Evolutionary conservation across 2,888 invertebrate genomes (phyloP), one percentile per base, ranked within the genome.

Genomic region (Lissocephala sabroskyi): DNA sequence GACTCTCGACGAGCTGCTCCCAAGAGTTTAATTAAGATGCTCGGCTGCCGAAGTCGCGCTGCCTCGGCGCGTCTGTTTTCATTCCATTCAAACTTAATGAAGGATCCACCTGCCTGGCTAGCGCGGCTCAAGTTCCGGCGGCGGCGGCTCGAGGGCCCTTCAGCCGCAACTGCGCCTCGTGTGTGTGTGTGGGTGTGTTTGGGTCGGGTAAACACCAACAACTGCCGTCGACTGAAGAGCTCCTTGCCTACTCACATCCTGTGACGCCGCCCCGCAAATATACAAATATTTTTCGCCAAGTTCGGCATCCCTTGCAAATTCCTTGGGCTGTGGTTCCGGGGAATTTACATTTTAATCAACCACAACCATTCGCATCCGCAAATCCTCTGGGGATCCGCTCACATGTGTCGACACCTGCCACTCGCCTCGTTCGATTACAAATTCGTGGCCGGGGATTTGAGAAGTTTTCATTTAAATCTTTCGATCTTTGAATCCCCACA

Each of bases 11-110:
- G 50, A 60, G 65, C 71, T 53, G 54, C 56, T 73, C 68, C 68
- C 68, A 65, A 73, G 68, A 61, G 68, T 60, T 68, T 68, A 73
- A 73, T 68, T 68, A 68, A 68, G 68, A 73, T 67, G 64, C 59
- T 37, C 19, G n/a, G 37, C 37, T 19, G 37, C 37, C n/a, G 10
- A 35, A 16, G 37, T 37, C 3, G 19, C 10, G 37, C 18, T 37
- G 18, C 56, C 62, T 58, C 65, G 53, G 7, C 59, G 48, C 44
- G 49, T 40, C 47, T 62, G 55, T 54, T 67, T 77, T 62, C 46
- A 63, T 64, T 75, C 73, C 65, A 77, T 77, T 73, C 76, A 77
- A 79, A 71, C 50, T 75, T 79, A 79, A 77, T 77, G 79, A 79
- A 62, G 62, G 61, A 74, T 75, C 56, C 16, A 35, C 35, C 35